phyloP scores from a whole-genome alignment of 2,888 invertebrate species.

The Chrysomela aeneicollis region DNA sequence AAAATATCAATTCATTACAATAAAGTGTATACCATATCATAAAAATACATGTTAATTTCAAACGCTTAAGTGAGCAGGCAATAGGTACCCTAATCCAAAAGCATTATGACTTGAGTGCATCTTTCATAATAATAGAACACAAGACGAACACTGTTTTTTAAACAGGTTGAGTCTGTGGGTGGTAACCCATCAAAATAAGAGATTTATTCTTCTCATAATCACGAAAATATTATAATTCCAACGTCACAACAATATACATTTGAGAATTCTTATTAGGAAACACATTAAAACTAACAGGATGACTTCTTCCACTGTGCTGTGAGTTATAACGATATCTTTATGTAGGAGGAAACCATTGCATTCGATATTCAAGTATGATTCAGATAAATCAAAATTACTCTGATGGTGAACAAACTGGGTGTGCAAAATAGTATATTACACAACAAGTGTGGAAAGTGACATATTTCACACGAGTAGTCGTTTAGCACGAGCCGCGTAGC shows the following conservation, averaged over 20 bases:
- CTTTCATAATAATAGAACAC: neutral
- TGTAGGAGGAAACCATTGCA: neutral
- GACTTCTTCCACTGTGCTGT: neutral
- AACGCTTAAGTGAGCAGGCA: too few relatives aligned
- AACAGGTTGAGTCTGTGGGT: slow-evolving; percentile 44
- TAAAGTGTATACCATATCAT: too few relatives aligned
- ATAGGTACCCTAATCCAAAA: too few relatives aligned
- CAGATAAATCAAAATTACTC: too few relatives aligned
- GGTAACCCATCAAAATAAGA: slow-evolving; percentile 43
- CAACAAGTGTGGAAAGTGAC: too few relatives aligned
- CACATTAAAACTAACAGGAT: slow-evolving; percentile 8
- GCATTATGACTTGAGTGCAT: neutral
- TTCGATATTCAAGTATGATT: neutral
- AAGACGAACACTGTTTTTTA: neutral
- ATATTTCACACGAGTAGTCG: too few relatives aligned
- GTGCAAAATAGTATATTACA: too few relatives aligned
- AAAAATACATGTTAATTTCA: too few relatives aligned
- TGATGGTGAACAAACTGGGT: too few relatives aligned
- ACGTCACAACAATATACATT: slow-evolving; percentile 35
- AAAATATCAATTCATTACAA: too few relatives aligned
- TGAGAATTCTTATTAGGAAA: slow-evolving; percentile 34
- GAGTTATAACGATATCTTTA: neutral
- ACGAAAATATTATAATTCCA: slow-evolving; percentile 42
- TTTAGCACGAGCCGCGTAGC: too few relatives aligned
- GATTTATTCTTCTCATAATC: slow-evolving; percentile 42